A percentile compares a stretch with the other conserved stretches of the same genome.
phyloP scores from a whole-genome alignment of 2,888 invertebrate genomes.

The Mallateleia sp. region DNA sequence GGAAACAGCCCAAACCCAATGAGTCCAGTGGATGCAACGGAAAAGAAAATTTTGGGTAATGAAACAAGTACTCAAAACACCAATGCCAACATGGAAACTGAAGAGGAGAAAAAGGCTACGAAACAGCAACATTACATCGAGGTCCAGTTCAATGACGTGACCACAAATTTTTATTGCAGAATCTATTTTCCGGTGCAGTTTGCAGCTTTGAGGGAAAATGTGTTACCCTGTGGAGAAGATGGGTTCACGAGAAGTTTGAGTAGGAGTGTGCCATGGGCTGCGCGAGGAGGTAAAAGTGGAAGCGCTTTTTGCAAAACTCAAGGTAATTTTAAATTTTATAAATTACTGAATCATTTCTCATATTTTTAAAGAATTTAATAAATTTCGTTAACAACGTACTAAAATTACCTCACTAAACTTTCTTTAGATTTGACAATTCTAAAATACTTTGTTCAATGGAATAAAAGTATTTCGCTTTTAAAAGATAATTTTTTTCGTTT shows the following conservation, averaged over 20 bases:
- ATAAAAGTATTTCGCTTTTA: too few species aligned
- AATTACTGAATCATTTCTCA: too few species aligned
- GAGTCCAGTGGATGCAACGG: slow-evolving; percentile 85
- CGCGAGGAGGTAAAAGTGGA: slow-evolving; percentile 99
- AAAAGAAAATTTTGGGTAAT: slow-evolving; percentile 81
- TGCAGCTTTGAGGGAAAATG: slow-evolving; percentile 93
- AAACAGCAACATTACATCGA: slow-evolving; percentile 90
- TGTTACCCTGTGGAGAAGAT: slow-evolving; percentile 92
- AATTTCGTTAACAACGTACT: too few species aligned
- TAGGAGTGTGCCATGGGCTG: slow-evolving; percentile 97
- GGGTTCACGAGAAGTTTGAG: slow-evolving; percentile 96
- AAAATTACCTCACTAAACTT: too few species aligned
- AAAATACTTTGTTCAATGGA: too few species aligned
- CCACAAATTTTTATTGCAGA: slow-evolving; percentile 96
- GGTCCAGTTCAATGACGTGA: slow-evolving; percentile 92
- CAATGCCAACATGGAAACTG: slow-evolving; percentile 79
- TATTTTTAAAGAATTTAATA: too few species aligned
- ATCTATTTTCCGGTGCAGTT: slow-evolving; percentile 98
- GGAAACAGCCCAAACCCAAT: slow-evolving; percentile 87
- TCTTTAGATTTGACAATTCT: too few species aligned
- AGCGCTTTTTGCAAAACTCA: slow-evolving; percentile 98
- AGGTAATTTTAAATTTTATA: slow-evolving; percentile 90
- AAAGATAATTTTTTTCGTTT: too few species aligned
- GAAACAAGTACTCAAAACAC: slow-evolving; percentile 69
- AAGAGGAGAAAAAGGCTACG: slow-evolving; percentile 86